phyloP scores from a whole-genome alignment of 2,888 invertebrate species.

The Pollenia labialis region DNA sequence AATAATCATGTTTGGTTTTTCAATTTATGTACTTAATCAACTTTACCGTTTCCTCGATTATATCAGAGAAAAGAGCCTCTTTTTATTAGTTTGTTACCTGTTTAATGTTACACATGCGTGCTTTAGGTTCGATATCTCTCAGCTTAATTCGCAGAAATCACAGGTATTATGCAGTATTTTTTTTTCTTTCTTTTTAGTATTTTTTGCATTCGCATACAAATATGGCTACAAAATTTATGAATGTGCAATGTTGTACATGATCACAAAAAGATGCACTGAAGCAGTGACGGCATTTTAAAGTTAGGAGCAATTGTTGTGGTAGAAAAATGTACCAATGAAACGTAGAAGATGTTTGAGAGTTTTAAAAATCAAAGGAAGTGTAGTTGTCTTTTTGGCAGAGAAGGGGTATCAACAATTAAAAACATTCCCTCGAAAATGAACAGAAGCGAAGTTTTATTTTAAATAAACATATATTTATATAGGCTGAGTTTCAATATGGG shows the following conservation, averaged over 20 bases:
- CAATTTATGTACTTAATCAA: conserved; percentile 30
- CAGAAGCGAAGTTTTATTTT: no score
- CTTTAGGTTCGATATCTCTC: conserved; percentile 24
- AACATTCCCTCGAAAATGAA: no score
- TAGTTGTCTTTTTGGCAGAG: no score
- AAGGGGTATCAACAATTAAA: no score
- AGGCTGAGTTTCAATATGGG: no score
- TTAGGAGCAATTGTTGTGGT: background rate
- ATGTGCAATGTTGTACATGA: conserved; percentile 2
- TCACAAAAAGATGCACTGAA: background rate
- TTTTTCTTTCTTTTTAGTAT: background rate
- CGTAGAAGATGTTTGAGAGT: background rate
- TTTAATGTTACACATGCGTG: conserved; percentile 55
- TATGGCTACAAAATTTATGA: conserved; percentile 46
- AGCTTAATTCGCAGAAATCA: conserved; percentile 59
- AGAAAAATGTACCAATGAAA: conserved; percentile 2
- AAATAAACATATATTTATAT: no score
- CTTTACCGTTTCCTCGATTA: conserved; percentile 39
- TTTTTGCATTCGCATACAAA: conserved; percentile 9
- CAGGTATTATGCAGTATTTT: conserved; percentile 48
- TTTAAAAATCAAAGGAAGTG: background rate
- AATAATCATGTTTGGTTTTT: no score
- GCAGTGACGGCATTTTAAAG: background rate
- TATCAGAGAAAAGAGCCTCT: background rate
- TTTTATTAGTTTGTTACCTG: conserved; percentile 24